phyloP scores from a whole-genome alignment of 2,113 vertebrate genomes.

The Myiozetetes cayanensis region DNA sequence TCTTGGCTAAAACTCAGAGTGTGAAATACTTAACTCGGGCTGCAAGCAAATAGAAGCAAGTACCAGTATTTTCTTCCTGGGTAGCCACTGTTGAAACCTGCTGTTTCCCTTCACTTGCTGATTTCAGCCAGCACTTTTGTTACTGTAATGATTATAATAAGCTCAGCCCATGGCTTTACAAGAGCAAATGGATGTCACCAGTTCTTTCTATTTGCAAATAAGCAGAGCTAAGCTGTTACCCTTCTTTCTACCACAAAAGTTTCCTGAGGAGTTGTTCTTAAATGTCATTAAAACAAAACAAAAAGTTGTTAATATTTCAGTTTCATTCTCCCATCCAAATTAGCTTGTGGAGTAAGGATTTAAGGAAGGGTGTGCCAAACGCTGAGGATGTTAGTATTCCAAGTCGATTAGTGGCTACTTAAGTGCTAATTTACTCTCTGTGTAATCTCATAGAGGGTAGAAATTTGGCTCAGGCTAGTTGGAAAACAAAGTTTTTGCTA shows the following conservation, averaged over 20 bases:
- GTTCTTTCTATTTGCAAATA: slow-evolving; percentile 5
- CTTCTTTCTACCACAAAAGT: neutral
- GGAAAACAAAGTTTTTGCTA: neutral
- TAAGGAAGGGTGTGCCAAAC: neutral
- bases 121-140: slow-evolving; percentile 1
- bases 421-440: neutral
- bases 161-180: slow-evolving; percentile 17
- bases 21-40: neutral
- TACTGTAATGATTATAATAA: neutral
- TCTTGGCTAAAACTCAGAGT: neutral
- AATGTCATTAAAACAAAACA: neutral
- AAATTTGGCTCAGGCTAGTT: neutral
- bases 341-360: neutral
- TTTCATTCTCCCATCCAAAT: neutral
- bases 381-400: neutral
- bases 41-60: neutral
- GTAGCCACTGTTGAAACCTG: neutral
- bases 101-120: slow-evolving; percentile 20
- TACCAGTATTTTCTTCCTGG: neutral
- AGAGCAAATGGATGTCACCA: neutral
- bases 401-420: neutral
- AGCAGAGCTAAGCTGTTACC: neutral
- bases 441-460: neutral
- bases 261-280: slow-evolving; percentile 16
- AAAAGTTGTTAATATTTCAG: neutral